phyloP scores from a whole-genome alignment of 2,888 invertebrate genomes.

The Antitype chi region DNA sequence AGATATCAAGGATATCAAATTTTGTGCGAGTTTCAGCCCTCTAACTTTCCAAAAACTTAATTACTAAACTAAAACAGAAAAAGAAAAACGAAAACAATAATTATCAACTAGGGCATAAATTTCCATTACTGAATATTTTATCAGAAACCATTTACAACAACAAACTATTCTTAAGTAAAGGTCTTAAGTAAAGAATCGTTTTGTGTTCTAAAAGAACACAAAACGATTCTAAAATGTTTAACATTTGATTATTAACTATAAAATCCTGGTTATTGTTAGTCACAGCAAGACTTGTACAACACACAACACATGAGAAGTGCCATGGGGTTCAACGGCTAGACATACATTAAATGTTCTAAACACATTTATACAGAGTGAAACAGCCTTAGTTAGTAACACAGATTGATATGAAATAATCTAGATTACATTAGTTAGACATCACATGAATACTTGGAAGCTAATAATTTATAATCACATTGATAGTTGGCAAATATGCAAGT shows the following conservation, averaged over 20 bases:
- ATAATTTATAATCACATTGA: conserved; percentile 60
- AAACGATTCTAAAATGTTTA: conserved; percentile 21
- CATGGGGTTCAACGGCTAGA: conserved; percentile 37
- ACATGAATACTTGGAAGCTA: conserved; percentile 60
- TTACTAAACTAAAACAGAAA: conserved; percentile 3
- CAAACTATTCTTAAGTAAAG: conserved; percentile 18
- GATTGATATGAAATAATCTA: conserved; percentile 60
- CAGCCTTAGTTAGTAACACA: conserved; percentile 61
- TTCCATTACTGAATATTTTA: conserved; percentile 42
- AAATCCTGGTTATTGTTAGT: conserved; percentile 33
- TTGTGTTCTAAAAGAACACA: too few species aligned
- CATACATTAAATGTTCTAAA: conserved; percentile 53
- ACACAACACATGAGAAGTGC: conserved; percentile 15
- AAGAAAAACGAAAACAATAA: background rate
- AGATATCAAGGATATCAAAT: conserved; percentile 12
- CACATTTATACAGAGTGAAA: conserved; percentile 51
- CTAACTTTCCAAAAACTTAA: conserved; percentile 22
- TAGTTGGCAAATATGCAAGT: conserved; percentile 70
- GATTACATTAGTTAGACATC: conserved; percentile 61
- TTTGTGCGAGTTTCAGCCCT: conserved; percentile 38
- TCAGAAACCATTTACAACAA: conserved; percentile 26
- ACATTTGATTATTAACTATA: conserved; percentile 19
- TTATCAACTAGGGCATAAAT: conserved; percentile 7
- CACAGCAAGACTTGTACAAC: conserved; percentile 18
- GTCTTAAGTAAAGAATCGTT: too few species aligned